Conservation (phyloP, 2,113 vertebrate genomes). For the Tenrec ecaudatus region DNA sequence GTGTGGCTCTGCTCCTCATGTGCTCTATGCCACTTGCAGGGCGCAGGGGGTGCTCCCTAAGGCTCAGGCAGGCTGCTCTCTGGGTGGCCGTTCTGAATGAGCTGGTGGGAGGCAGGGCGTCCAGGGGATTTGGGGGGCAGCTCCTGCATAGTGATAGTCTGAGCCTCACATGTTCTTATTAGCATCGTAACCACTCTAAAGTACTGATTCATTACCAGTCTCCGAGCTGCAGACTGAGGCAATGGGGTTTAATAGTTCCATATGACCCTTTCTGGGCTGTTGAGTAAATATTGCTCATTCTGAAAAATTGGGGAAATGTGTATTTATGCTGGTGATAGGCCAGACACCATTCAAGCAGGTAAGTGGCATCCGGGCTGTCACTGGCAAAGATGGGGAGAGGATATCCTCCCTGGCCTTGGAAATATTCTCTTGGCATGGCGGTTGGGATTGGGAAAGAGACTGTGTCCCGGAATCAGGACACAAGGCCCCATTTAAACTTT, state of each 20-base stretch:
- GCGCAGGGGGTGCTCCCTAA: not conserved
- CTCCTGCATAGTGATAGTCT: slow-evolving; percentile 34
- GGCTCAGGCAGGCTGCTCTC: slow-evolving; percentile 15
- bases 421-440: not conserved
- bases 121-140: slow-evolving; percentile 52
- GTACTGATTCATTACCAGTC: slow-evolving; percentile 61
- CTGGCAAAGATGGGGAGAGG: not conserved
- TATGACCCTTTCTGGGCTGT: slow-evolving; percentile 70
- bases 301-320: slow-evolving; percentile 76
- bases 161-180: slow-evolving; percentile 68
- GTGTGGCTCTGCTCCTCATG: not conserved
- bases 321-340: slow-evolving; percentile 42
- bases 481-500: not conserved
- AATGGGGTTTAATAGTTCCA: slow-evolving; percentile 67
- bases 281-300: slow-evolving; percentile 74
- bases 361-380: not conserved
- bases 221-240: slow-evolving; percentile 54
- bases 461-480: not conserved
- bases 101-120: slow-evolving; percentile 7
- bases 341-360: slow-evolving; percentile 39
- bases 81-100: not conserved
- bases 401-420: not conserved
- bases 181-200: slow-evolving; percentile 68
- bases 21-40: not conserved
- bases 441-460: not conserved